phyloP scores from a whole-genome alignment of 2,888 invertebrate genomes.

The Cheilosia soror region DNA sequence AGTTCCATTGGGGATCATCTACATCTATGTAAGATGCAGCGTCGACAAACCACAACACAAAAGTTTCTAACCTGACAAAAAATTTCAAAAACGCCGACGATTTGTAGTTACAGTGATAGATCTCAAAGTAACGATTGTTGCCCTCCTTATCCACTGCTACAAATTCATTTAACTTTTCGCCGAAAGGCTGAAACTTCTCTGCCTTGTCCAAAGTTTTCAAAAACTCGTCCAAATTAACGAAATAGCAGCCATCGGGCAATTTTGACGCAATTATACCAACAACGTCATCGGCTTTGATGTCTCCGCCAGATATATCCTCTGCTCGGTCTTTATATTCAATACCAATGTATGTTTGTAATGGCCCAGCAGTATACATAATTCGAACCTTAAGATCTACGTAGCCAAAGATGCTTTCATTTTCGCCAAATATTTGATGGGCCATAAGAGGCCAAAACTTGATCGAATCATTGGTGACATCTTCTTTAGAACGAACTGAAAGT shows the following conservation, averaged over 20 bases:
- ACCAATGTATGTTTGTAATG: conserved; percentile 91
- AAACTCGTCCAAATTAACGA: conserved; percentile 90
- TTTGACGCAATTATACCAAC: conserved; percentile 88
- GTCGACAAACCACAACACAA: conserved; percentile 97
- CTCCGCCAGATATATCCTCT: conserved; percentile 84
- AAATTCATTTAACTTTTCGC: conserved; percentile 88
- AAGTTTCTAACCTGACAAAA: conserved; percentile 94
- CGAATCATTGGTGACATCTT: conserved; percentile 82
- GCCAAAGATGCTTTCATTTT: conserved; percentile 96
- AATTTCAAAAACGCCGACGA: conserved; percentile 90
- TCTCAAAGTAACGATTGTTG: conserved; percentile 87
- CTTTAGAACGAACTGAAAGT: conserved; percentile 59
- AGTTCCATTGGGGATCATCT: conserved; percentile 96
- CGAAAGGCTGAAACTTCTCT: conserved; percentile 90
- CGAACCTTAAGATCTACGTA: conserved; percentile 92
- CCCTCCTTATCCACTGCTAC: conserved; percentile 81
- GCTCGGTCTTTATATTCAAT: conserved; percentile 89
- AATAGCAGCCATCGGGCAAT: conserved; percentile 88
- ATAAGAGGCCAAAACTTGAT: conserved; percentile 91
- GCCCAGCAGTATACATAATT: conserved; percentile 92
- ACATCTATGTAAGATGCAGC: conserved; percentile 97
- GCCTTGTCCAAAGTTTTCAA: conserved; percentile 88
- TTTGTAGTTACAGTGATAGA: conserved; percentile 90
- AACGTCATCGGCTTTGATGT: conserved; percentile 90
- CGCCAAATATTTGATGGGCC: conserved; percentile 97